phyloP scores from a whole-genome alignment of 2,113 vertebrate genomes.

The Campylomormyrus numenius region DNA sequence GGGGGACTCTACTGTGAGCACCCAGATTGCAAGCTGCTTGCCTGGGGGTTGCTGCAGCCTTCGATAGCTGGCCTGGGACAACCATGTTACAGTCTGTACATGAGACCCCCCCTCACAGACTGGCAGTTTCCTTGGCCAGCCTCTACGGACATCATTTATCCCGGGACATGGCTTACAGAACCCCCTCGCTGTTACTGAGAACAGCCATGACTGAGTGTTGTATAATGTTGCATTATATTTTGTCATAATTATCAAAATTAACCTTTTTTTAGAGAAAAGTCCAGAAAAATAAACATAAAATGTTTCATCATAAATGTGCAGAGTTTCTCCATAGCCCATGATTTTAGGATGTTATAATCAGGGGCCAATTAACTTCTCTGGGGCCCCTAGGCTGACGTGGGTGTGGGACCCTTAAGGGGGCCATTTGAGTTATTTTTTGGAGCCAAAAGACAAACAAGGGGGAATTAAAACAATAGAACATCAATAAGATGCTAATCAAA shows the following conservation, averaged over 20 bases:
- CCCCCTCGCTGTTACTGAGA: neutral
- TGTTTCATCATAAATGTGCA: neutral
- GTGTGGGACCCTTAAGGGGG: neutral
- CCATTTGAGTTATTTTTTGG: neutral
- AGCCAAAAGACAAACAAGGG: neutral
- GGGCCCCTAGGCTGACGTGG: neutral
- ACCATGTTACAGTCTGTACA: conserved; percentile 20
- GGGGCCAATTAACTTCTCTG: neutral
- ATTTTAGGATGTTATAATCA: neutral
- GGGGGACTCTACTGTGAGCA: neutral
- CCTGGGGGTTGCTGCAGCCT: neutral
- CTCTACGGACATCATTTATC: conserved; percentile 6
- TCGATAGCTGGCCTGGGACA: neutral
- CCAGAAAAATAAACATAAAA: neutral
- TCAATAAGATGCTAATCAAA: neutral
- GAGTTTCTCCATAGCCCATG: neutral
- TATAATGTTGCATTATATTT: neutral
- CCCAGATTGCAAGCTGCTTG: neutral
- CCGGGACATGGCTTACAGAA: neutral
- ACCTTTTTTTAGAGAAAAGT: neutral
- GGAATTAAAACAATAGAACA: neutral
- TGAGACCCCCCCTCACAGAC: conserved; percentile 15
- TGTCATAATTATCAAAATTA: neutral
- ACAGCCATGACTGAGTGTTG: neutral
- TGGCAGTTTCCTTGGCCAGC: conserved; percentile 16